These are phyloP conservation scores for Semaprochilodus insignis DNA, from an alignment of 2,797 vertebrate species.

Conservation along the genomic window DNA sequence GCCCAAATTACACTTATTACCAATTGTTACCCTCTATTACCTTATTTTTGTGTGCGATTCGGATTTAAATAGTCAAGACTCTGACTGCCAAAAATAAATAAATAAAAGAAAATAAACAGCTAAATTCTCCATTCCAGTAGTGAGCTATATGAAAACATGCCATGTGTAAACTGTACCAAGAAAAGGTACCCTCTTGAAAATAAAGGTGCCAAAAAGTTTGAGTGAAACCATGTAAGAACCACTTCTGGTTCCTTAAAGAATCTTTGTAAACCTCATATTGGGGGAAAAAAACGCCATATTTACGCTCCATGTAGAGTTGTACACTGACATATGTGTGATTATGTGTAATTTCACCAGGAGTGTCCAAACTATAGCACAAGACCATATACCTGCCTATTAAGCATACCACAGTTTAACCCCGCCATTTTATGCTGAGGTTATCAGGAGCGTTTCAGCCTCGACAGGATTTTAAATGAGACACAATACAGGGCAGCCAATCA, in stretches of 20 bases:
- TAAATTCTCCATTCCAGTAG: background rate
- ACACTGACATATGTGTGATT: no score
- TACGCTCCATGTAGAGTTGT: no score
- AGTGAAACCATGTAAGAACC: background rate
- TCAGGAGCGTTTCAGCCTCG: no score
- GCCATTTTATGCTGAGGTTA: no score
- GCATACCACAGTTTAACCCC: no score
- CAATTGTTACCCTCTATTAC: slow-evolving; percentile 65
- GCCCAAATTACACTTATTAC: slow-evolving; percentile 76
- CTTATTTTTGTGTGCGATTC: slow-evolving; percentile 50
- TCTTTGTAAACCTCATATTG: no score
- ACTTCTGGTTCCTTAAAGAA: background rate
- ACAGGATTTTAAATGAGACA: no score
- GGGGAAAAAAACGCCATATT: no score
- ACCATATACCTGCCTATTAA: no score
- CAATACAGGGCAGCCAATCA: no score
- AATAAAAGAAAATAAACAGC: background rate
- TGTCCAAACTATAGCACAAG: no score
- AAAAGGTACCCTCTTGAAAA: background rate
- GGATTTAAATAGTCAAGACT: background rate
- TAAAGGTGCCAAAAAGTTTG: background rate
- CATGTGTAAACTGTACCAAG: background rate
- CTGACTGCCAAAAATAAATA: background rate
- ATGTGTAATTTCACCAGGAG: no score
- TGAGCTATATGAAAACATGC: background rate